These are phyloP conservation scores for Volucella bombylans DNA, from an alignment of 2,888 invertebrate genomes.

Conservation along the genomic window DNA sequence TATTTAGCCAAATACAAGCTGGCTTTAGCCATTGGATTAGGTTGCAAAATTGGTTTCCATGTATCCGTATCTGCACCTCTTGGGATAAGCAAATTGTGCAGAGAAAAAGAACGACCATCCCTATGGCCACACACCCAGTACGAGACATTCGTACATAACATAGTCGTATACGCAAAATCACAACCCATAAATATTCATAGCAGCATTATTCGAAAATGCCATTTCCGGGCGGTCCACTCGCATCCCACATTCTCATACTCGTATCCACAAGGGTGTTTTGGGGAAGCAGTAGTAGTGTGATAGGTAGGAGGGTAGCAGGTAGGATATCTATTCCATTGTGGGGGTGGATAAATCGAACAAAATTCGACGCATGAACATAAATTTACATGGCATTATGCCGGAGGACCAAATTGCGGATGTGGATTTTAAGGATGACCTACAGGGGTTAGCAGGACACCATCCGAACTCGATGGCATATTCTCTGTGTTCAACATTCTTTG, in stretches of 20 bases:
- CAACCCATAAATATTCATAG: conserved; percentile 74
- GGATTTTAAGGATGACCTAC: conserved; percentile 56
- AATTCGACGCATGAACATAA: conserved; percentile 65
- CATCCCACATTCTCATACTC: neutral
- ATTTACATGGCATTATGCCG: conserved; percentile 73
- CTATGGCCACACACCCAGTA: neutral
- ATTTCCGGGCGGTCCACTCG: conserved; percentile 59
- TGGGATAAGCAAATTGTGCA: conserved; percentile 70
- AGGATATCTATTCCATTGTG: conserved; percentile 38
- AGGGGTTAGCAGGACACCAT: conserved; percentile 28
- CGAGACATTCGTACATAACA: too few relatives aligned
- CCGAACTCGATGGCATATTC: conserved; percentile 3
- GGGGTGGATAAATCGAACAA: conserved; percentile 59
- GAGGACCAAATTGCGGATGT: conserved; percentile 60
- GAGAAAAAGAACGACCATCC: conserved; percentile 45
- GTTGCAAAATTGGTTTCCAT: conserved; percentile 66
- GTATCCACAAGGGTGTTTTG: neutral
- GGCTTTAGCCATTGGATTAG: conserved; percentile 70
- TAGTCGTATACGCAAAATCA: conserved; percentile 64
- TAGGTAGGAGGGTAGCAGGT: conserved; percentile 63
- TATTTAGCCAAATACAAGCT: conserved; percentile 63
- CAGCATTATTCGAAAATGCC: conserved; percentile 72
- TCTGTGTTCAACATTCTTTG: neutral
- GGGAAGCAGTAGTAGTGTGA: neutral
- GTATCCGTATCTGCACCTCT: conserved; percentile 52